Evolutionary conservation across 1,140 invertebrate genomes (phyloP).

Genomic region (Diorhabda sublineata): DNA sequence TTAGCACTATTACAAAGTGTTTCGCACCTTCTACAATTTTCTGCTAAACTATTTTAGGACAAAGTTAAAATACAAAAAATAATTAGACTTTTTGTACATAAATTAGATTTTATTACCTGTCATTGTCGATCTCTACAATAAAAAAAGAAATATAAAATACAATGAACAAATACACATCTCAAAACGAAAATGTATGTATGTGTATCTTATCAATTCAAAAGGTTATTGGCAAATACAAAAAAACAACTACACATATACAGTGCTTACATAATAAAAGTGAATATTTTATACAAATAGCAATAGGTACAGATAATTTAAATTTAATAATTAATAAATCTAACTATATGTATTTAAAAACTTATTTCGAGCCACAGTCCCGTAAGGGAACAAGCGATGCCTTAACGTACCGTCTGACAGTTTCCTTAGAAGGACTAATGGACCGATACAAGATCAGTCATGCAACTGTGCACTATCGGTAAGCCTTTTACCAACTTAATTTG

Average conservation of each 20-base stretch:
- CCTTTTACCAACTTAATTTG: conserved; percentile 29
- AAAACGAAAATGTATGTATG: conserved; percentile 35
- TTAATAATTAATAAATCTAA: conserved; percentile 41
- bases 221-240: conserved; percentile 47
- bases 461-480: conserved; percentile 36
- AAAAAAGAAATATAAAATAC: conserved; percentile 10
- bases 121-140: conserved; percentile 9
- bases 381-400: conserved; percentile 38
- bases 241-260: conserved; percentile 49
- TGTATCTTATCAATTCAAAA: conserved; percentile 42
- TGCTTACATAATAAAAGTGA: conserved; percentile 44
- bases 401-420: conserved; percentile 41
- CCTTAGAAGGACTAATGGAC: conserved; percentile 10
- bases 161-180: conserved; percentile 8
- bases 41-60: no score
- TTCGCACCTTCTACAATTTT: no score
- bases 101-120: conserved; percentile 14
- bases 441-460: conserved; percentile 35
- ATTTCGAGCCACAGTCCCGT: conserved; percentile 5
- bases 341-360: conserved; percentile 21
- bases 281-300: conserved; percentile 46
- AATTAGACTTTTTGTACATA: conserved; percentile 12
- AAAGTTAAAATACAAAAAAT: background rate
- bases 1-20: no score
- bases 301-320: conserved; percentile 49